These are phyloP conservation scores for Chionomys nivalis DNA, from an alignment of 2,113 vertebrate species.

Conservation along the genomic window DNA sequence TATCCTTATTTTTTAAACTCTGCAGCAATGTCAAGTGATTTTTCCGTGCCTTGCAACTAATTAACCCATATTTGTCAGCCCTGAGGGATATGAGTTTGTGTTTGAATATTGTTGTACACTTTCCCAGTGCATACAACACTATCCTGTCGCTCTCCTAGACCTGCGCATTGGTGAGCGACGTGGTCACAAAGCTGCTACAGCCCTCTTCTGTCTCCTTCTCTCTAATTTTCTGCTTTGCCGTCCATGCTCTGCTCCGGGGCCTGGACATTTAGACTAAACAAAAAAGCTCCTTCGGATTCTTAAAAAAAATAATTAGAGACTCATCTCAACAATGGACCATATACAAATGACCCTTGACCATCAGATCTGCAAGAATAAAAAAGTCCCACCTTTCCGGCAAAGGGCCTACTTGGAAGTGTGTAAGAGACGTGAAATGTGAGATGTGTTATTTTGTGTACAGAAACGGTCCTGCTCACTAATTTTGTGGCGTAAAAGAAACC, in stretches of 20 bases:
- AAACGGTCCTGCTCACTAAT: background rate
- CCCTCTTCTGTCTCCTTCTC: background rate
- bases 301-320: background rate
- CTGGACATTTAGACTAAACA: background rate
- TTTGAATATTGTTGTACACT: background rate
- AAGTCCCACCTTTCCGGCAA: background rate
- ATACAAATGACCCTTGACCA: background rate
- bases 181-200: background rate
- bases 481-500: slow-evolving; percentile 35
- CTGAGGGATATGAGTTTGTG: background rate
- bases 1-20: background rate
- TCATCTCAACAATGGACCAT: background rate
- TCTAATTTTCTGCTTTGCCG: background rate
- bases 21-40: background rate
- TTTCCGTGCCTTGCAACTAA: background rate
- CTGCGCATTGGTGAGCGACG: background rate
- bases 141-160: too few relatives aligned
- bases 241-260: background rate
- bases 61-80: background rate
- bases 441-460: background rate
- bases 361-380: background rate
- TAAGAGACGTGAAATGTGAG: background rate
- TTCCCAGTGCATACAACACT: background rate
- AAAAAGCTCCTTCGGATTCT: background rate
- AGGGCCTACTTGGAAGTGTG: background rate